Evolutionary conservation across 2,888 invertebrate species (phyloP).

Genomic region (Thera britannica): DNA sequence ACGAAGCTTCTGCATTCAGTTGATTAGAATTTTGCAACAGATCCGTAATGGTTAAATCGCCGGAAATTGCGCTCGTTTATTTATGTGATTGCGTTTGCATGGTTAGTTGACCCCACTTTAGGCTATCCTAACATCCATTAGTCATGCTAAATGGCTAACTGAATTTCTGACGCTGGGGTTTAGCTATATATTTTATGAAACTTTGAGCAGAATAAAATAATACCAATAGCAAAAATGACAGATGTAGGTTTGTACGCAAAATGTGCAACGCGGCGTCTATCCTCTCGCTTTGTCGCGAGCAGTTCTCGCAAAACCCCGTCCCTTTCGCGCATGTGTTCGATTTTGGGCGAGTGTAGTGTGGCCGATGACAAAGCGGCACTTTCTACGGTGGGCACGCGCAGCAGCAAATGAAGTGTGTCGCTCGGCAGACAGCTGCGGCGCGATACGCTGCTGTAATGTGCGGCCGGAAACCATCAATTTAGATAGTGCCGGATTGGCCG

Average conservation of each 20-base stretch:
- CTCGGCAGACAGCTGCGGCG: conserved; percentile 71
- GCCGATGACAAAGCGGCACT: conserved; percentile 77
- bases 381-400: conserved; percentile 80
- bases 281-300: conserved; percentile 50
- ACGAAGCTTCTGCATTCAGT: conserved; percentile 40
- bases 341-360: conserved; percentile 61
- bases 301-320: conserved; percentile 44
- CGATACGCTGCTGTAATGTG: conserved; percentile 76
- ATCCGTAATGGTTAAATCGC: conserved; percentile 63
- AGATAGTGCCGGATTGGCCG: conserved; percentile 80
- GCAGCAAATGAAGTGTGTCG: conserved; percentile 82
- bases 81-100: conserved; percentile 53
- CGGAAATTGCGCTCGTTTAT: conserved; percentile 69
- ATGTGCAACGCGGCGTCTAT: conserved; percentile 49
- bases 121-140: conserved; percentile 41
- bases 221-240: conserved; percentile 40
- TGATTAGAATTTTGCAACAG: conserved; percentile 52
- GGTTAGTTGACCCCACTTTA: conserved; percentile 55
- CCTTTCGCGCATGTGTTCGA: conserved; percentile 61
- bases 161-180: neutral
- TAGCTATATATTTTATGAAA: neutral
- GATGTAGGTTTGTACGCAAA: conserved; percentile 59
- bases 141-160: conserved; percentile 44
- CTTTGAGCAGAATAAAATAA: neutral
- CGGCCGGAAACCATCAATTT: conserved; percentile 83